A percentile compares a stretch with the other conserved stretches of the same genome.
Evolutionary conservation across 2,888 invertebrate genomes (phyloP).

Genomic region (Lacanobia wlatinum): DNA sequence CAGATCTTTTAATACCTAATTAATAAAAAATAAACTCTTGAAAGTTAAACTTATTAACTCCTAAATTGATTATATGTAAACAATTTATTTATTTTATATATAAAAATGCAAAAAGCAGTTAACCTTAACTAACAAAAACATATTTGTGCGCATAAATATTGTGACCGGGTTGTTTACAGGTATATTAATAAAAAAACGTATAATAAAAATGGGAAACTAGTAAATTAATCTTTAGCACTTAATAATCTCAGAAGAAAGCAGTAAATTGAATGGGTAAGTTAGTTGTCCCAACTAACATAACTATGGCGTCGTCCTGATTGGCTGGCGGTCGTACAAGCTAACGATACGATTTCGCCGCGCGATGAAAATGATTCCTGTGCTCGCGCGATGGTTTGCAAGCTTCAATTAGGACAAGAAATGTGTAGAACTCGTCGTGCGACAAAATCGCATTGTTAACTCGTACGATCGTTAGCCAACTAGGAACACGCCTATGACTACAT

Average conservation of each 20-base stretch:
- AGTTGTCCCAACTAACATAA: conserved; percentile 5
- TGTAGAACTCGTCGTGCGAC: no score
- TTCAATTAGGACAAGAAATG: no score
- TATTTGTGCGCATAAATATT: conserved; percentile 45
- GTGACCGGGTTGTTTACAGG: conserved; percentile 4
- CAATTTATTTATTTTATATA: conserved; percentile 35
- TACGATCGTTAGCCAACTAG: no score
- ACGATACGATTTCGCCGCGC: no score
- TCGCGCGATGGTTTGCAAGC: no score
- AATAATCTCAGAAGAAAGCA: conserved; percentile 45
- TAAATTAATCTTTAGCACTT: conserved; percentile 20
- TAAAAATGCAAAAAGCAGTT: conserved; percentile 55
- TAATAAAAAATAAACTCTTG: conserved; percentile 45
- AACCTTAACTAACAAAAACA: conserved; percentile 38
- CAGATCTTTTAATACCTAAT: conserved; percentile 55
- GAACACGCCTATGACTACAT: conserved; percentile 8
- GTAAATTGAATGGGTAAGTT: conserved; percentile 8
- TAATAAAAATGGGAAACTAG: not conserved
- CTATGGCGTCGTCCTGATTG: not conserved
- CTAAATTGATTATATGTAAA: conserved; percentile 20
- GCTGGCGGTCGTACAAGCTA: no score
- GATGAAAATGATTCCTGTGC: no score
- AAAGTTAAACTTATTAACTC: conserved; percentile 50
- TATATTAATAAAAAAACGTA: not conserved
- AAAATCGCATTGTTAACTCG: no score